Evolutionary conservation across 2,113 vertebrate species (phyloP).

Genomic region (Aegotheles bennettii): DNA sequence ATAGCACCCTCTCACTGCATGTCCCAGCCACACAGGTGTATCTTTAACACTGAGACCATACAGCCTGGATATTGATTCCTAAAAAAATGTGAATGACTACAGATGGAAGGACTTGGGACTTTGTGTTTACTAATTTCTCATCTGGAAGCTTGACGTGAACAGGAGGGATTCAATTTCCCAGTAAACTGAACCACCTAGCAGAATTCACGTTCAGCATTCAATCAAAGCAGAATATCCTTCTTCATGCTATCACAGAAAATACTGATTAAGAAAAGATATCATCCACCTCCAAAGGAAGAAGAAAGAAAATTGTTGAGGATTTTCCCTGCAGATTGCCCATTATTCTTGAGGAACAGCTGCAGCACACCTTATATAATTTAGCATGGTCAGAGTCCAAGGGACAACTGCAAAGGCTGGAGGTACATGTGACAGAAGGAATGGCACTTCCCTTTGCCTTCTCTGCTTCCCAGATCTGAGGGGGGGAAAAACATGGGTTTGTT

Average conservation of each 20-base stretch:
- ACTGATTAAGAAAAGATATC: neutral
- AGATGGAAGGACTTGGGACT: neutral
- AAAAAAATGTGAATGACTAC: neutral
- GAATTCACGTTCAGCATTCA: accelerated
- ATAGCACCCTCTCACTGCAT: neutral
- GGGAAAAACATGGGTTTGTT: neutral
- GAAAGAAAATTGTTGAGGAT: neutral
- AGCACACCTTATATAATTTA: neutral
- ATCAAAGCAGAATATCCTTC: neutral
- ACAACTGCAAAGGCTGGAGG: neutral
- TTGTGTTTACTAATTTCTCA: neutral
- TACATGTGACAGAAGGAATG: neutral
- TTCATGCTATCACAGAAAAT: neutral
- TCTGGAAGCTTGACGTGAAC: neutral
- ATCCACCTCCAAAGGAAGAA: neutral
- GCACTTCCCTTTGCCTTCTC: neutral
- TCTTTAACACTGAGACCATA: neutral
- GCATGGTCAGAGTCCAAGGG: neutral
- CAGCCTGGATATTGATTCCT: neutral
- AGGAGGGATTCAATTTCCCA: neutral
- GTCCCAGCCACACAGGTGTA: neutral
- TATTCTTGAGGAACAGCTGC: neutral
- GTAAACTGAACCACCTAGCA: neutral
- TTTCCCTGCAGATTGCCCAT: neutral
- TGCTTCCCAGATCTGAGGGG: neutral